A percentile compares a stretch with the other conserved stretches of the same genome.
These are phyloP conservation scores for Prolemur simus DNA, from an alignment of 2,113 vertebrate species.

Conservation along the genomic window DNA sequence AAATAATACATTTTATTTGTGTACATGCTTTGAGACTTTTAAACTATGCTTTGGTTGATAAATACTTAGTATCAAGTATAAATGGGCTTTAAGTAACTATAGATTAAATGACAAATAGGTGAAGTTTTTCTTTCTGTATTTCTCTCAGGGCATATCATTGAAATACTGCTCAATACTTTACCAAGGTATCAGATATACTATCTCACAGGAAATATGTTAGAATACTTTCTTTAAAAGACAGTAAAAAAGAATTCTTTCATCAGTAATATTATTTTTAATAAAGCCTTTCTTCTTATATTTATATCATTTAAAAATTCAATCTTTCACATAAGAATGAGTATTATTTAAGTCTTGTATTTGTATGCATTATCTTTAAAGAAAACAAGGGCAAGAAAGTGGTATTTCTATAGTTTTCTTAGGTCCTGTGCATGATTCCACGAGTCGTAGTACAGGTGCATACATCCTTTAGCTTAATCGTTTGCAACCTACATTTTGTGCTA, in stretches of 20 bases:
- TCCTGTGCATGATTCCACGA: too few species aligned
- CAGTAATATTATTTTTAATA: not conserved
- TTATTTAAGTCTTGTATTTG: not conserved
- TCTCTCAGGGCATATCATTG: not conserved
- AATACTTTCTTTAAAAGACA: not conserved
- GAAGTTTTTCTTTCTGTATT: not conserved
- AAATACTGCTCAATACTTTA: not conserved
- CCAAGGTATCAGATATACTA: not conserved
- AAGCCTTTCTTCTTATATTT: not conserved
- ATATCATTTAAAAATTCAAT: not conserved
- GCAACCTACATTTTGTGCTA: not conserved
- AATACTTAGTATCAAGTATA: not conserved
- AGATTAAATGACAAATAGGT: not conserved
- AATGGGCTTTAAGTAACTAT: not conserved
- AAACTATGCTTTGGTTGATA: not conserved
- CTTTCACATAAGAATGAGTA: not conserved
- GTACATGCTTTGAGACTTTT: not conserved
- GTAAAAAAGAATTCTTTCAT: not conserved
- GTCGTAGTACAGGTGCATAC: not conserved
- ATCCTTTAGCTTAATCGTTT: not conserved
- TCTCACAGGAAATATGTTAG: not conserved
- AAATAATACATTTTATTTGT: not conserved
- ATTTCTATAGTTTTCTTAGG: not conserved
- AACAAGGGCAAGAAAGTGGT: fast-evolving
- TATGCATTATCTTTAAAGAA: not conserved